Evolutionary conservation across 2,888 invertebrate genomes (phyloP).

Genomic region (Patella ulyssiponensis): DNA sequence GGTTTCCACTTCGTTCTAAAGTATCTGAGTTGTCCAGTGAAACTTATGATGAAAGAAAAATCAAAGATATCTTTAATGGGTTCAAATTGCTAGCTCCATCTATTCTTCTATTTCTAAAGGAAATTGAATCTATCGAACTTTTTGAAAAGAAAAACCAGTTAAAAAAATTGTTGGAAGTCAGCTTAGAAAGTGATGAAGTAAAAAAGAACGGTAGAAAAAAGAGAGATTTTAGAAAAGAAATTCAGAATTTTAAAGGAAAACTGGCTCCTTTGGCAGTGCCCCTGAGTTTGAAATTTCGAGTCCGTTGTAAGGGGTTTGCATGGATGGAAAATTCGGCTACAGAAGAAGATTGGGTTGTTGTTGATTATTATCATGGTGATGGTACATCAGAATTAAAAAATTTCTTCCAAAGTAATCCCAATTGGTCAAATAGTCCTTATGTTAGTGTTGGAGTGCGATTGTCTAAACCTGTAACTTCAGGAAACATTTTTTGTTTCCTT

Average conservation of each 20-base stretch:
- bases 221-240: conserved; percentile 4
- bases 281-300: not conserved
- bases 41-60: conserved; percentile 48
- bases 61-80: conserved; percentile 49
- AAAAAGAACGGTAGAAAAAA: conserved; percentile 4
- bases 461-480: conserved; percentile 28
- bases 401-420: conserved; percentile 28
- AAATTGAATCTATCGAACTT: conserved; percentile 54
- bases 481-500: conserved; percentile 67
- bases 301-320: conserved; percentile 1
- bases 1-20: conserved; percentile 62
- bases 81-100: conserved; percentile 56
- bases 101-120: conserved; percentile 61
- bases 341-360: conserved; percentile 41
- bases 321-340: not conserved
- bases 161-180: conserved; percentile 14
- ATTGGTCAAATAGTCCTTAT: conserved; percentile 49
- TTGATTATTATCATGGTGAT: conserved; percentile 42
- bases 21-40: conserved; percentile 55
- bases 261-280: conserved; percentile 14
- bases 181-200: not conserved
- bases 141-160: conserved; percentile 24
- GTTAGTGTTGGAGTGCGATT: conserved; percentile 55
- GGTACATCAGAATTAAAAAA: conserved; percentile 34
- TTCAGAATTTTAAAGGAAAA: conserved; percentile 14